A percentile compares a stretch with the other conserved stretches of the same genome.
Conservation (phyloP, 92 coral and sea anemone species). For the Bergia puertoricense region DNA sequence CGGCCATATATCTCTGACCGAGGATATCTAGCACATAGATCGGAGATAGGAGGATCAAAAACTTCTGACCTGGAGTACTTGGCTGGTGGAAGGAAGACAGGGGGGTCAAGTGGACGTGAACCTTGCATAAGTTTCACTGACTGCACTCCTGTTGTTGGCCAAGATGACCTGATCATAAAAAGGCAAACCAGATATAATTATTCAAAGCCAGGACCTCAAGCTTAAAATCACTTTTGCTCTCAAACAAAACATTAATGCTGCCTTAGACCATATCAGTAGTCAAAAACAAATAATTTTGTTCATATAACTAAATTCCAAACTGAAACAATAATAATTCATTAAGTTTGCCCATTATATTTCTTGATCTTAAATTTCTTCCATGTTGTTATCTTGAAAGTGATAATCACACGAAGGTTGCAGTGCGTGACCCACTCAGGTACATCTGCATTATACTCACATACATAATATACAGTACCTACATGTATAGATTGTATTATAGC, state of each 20-base stretch:
- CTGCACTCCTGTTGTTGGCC: constrained; percentile 61
- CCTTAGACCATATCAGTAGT: too few relatives aligned
- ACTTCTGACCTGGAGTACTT: constrained; percentile 35
- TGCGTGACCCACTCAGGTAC: too few relatives aligned
- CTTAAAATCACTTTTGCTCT: neutral
- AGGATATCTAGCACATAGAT: constrained; percentile 34
- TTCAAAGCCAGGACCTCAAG: neutral
- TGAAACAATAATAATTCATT: neutral
- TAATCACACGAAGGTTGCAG: too few relatives aligned
- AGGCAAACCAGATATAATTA: neutral
- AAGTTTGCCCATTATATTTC: too few relatives aligned
- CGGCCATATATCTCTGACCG: constrained; percentile 21
- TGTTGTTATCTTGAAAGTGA: too few relatives aligned
- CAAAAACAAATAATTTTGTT: too few relatives aligned
- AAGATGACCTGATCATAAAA: constrained; percentile 59
- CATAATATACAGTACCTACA: too few relatives aligned
- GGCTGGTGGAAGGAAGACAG: constrained; percentile 62
- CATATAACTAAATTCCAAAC: neutral
- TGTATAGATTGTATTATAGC: too few relatives aligned
- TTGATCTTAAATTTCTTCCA: too few relatives aligned
- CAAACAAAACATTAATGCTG: neutral
- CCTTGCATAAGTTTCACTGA: constrained; percentile 47
- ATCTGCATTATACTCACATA: too few relatives aligned
- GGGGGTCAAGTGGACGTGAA: constrained; percentile 71
- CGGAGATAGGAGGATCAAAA: constrained; percentile 46